phyloP scores from a whole-genome alignment of 2,888 invertebrate genomes.

The Apocheima hispidaria region DNA sequence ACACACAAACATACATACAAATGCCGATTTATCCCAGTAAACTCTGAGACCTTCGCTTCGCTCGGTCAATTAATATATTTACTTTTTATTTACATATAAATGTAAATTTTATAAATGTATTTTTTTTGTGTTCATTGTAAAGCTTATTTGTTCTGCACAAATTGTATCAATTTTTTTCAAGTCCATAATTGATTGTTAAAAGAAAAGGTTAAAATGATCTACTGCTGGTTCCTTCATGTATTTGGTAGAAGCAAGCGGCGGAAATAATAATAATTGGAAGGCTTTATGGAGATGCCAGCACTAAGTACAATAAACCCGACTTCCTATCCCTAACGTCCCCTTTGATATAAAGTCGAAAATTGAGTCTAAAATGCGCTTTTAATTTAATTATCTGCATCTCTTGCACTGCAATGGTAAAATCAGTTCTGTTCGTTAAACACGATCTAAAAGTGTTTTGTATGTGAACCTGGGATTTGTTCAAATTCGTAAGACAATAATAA shows the following conservation, averaged over 20 bases:
- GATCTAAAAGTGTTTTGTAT: slow-evolving; percentile 55
- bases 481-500: slow-evolving; percentile 47
- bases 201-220: slow-evolving; percentile 1
- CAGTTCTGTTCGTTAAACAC: slow-evolving; percentile 66
- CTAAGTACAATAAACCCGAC: slow-evolving; percentile 42
- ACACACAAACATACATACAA: too few relatives aligned
- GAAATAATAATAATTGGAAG: slow-evolving; percentile 80
- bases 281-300: slow-evolving; percentile 67
- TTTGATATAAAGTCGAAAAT: slow-evolving; percentile 53
- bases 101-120: too few relatives aligned
- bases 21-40: too few relatives aligned
- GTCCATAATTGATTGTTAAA: too few relatives aligned
- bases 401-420: slow-evolving; percentile 52
- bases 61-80: too few relatives aligned
- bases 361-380: slow-evolving; percentile 49
- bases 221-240: slow-evolving; percentile 4
- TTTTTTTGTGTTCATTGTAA: too few relatives aligned
- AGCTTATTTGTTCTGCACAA: too few relatives aligned
- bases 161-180: too few relatives aligned
- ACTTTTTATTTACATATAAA: too few relatives aligned
- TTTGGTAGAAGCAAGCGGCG: slow-evolving; percentile 47
- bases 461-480: slow-evolving; percentile 50
- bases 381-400: slow-evolving; percentile 52
- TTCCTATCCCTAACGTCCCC: slow-evolving; percentile 48
- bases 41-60: too few relatives aligned